Base-by-base conservation (phyloP, 1,140 invertebrate genomes). In the Streblospio benedicti region DNA sequence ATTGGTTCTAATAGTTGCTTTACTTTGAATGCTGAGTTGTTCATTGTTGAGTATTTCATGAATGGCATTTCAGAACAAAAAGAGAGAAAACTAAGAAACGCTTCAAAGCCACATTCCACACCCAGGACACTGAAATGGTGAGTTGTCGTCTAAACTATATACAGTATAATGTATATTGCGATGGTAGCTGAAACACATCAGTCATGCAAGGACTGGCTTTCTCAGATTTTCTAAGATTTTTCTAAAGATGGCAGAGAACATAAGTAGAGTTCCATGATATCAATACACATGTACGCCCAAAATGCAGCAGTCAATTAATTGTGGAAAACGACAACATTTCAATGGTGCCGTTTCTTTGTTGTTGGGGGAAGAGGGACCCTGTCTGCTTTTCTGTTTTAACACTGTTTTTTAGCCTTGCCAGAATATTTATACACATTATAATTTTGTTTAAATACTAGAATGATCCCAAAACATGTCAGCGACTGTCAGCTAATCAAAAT, bases 111-210 rank as follows among this genome's bases (percentile, higher is more conserved):
- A 0, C 82, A 83, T 67, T 83, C 81, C 2, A 83, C 82, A n/a
- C 82, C 82, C 2, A 75, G 77, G 1, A 83, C 82, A 0, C 70
- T 83, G n/a, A 71, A 81, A 65, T 82, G 81, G 75, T 76, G 72
- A 69, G 67, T 68, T 18, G 6, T 9, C 20, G 16, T 9, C 23
- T 45, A 50, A n/a, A 16, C 12, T n/a, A 50, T 50, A 12, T 16
- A 50, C 0, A 12, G 14, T 0, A 50, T 33, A 23, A 28, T 2
- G 18, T 45, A 25, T 4, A 20, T 45, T 45, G 3, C 2, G 5
- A 20, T 18, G 14, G 43, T 45, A 20, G 18, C 3, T 45, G 18
- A 25, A 12, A 45, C 18, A 20, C 12, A 12, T 25, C 2, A 20
- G 12, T 45, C 18, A 45, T 45, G 25, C 3, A 25, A 2, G 12